phyloP scores from a whole-genome alignment of 2,888 invertebrate species.

The Ectropis crepuscularia region DNA sequence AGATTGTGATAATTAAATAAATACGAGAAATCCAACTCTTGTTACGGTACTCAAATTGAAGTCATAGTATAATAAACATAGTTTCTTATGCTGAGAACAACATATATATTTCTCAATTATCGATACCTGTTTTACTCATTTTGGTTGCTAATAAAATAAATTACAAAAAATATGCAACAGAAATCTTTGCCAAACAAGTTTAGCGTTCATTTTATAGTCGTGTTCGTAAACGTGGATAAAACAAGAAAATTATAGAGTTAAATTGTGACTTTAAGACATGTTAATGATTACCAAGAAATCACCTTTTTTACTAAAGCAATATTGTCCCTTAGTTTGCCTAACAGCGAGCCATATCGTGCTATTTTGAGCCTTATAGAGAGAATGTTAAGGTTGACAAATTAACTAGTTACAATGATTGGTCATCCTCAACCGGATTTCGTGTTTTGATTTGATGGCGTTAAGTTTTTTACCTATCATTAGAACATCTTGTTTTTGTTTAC shows the following conservation, averaged over 20 bases:
- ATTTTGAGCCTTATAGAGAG: slow-evolving; percentile 29
- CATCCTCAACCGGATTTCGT: slow-evolving; percentile 45
- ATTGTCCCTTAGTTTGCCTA: slow-evolving; percentile 9
- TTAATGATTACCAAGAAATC: slow-evolving; percentile 27
- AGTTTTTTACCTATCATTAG: slow-evolving; percentile 47
- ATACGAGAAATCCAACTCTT: too few species aligned
- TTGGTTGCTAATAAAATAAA: slow-evolving; percentile 2
- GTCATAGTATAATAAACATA: neutral
- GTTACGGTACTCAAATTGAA: neutral
- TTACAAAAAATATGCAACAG: slow-evolving; percentile 10
- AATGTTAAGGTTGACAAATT: slow-evolving; percentile 35
- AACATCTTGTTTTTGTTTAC: slow-evolving; percentile 49
- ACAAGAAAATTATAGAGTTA: slow-evolving; percentile 30
- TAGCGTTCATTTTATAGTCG: slow-evolving; percentile 7
- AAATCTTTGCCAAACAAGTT: slow-evolving; percentile 14
- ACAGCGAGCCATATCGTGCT: neutral
- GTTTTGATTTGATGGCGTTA: slow-evolving; percentile 44
- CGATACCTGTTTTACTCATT: slow-evolving; percentile 9
- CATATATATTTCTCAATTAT: neutral
- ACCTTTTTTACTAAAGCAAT: slow-evolving; percentile 11
- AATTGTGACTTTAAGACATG: slow-evolving; percentile 21
- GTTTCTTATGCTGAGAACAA: neutral
- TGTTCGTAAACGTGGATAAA: slow-evolving; percentile 16
- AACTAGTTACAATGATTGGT: slow-evolving; percentile 13
- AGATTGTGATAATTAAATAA: too few species aligned